A percentile compares a stretch with the other conserved stretches of the same genome.
phyloP scores from a whole-genome alignment of 2,797 vertebrate genomes.

The Jordanella pulchra region DNA sequence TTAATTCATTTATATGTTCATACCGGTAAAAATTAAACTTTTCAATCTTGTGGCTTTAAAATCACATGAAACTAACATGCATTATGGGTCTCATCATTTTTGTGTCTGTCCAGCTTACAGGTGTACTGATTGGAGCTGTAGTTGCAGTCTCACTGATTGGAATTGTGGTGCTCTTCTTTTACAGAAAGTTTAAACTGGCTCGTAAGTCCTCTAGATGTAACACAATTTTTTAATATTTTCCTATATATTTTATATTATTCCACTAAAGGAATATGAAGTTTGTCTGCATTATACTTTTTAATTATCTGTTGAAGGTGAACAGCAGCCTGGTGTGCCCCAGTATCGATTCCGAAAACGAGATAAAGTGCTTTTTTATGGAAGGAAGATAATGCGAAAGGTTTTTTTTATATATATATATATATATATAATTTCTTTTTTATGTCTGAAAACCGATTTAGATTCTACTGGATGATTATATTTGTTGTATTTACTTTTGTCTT shows the following conservation, averaged over 20 bases:
- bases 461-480: not conserved
- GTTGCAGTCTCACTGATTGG: slow-evolving; percentile 83
- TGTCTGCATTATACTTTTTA: slow-evolving; percentile 25
- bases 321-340: slow-evolving; percentile 79
- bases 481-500: not conserved
- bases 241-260: not conserved
- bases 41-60: slow-evolving; percentile 1
- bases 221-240: not conserved
- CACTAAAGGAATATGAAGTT: not conserved
- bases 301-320: slow-evolving; percentile 72
- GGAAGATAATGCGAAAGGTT: slow-evolving; percentile 97
- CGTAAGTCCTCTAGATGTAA: slow-evolving; percentile 78
- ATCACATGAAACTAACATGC: not conserved
- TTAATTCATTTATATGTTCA: not conserved
- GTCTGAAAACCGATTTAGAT: not conserved
- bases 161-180: slow-evolving; percentile 84
- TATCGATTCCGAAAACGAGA: slow-evolving; percentile 94
- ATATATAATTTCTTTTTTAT: not conserved
- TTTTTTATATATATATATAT: too few relatives aligned
- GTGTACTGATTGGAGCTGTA: slow-evolving; percentile 86
- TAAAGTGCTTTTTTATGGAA: slow-evolving; percentile 94
- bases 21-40: not conserved
- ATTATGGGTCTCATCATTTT: slow-evolving; percentile 1
- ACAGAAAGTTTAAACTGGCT: slow-evolving; percentile 81
- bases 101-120: slow-evolving; percentile 81